These are phyloP conservation scores for Sipunculus nudus DNA, from an alignment of 2,888 invertebrate species.

Conservation along the genomic window DNA sequence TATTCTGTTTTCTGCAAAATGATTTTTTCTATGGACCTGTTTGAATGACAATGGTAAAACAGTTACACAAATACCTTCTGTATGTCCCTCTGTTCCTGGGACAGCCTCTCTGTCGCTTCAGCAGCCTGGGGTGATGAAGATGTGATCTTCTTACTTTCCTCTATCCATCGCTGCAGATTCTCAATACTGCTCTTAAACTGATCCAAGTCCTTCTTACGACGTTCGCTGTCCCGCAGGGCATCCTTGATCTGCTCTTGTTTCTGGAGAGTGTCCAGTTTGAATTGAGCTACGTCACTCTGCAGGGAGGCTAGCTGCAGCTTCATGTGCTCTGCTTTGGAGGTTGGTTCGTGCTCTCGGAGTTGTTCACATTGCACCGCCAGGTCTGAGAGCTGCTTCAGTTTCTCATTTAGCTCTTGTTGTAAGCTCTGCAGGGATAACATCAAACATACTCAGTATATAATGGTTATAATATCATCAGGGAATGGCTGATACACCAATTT, in stretches of 20 bases:
- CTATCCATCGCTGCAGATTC: slow-evolving; percentile 56
- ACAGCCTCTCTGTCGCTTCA: slow-evolving; percentile 18
- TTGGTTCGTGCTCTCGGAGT: slow-evolving; percentile 49
- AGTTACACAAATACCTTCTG: too few species aligned
- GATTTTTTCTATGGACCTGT: too few species aligned
- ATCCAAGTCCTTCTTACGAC: slow-evolving; percentile 50
- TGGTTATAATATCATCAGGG: too few species aligned
- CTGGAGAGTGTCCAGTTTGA: slow-evolving; percentile 51
- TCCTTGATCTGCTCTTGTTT: slow-evolving; percentile 42
- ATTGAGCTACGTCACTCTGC: slow-evolving; percentile 49
- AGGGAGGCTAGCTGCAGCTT: slow-evolving; percentile 49
- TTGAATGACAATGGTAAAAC: too few species aligned
- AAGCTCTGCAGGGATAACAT: slow-evolving; percentile 45
- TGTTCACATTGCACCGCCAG: slow-evolving; percentile 58
- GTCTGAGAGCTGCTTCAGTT: slow-evolving; percentile 55
- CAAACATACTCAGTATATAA: too few species aligned
- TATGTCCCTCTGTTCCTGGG: background rate
- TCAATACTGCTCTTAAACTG: slow-evolving; percentile 50
- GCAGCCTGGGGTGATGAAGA: slow-evolving; percentile 17
- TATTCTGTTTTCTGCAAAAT: too few species aligned
- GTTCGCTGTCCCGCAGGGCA: slow-evolving; percentile 53
- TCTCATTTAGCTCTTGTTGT: slow-evolving; percentile 50
- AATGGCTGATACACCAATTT: too few species aligned
- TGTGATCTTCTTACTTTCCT: slow-evolving; percentile 50
- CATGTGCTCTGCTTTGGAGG: slow-evolving; percentile 48